Percentiles rank a stretch among this genome's conserved stretches.
These are phyloP conservation scores for Temnopleurus reevesii DNA, from an alignment of 53 echinoderm and acorn worm genomes.

Conservation along the genomic window DNA sequence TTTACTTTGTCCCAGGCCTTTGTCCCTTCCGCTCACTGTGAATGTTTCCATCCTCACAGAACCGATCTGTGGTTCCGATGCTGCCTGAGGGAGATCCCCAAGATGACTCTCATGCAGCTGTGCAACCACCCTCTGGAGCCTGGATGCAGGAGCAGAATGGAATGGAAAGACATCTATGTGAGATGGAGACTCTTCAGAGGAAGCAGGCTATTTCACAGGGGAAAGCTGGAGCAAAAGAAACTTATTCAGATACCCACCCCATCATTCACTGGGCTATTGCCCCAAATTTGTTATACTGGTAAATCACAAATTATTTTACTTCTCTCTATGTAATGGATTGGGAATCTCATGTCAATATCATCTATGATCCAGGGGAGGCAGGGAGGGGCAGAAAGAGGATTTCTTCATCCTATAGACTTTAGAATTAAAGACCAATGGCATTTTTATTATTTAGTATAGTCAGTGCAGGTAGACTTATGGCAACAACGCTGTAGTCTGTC, in stretches of 20 bases:
- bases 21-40: too few relatives aligned
- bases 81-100: constrained; percentile 10
- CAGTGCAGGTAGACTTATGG: too few relatives aligned
- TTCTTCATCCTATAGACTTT: too few relatives aligned
- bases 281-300: background rate
- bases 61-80: background rate
- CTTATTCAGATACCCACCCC: background rate
- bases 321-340: too few relatives aligned
- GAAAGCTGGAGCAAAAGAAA: background rate
- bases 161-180: constrained; percentile 34
- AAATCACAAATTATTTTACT: too few relatives aligned
- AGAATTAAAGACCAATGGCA: too few relatives aligned
- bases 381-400: too few relatives aligned
- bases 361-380: too few relatives aligned
- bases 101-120: constrained; percentile 12
- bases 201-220: background rate
- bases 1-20: too few relatives aligned
- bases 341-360: too few relatives aligned
- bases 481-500: too few relatives aligned
- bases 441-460: too few relatives aligned
- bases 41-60: background rate
- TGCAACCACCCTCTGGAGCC: constrained; percentile 8
- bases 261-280: background rate
- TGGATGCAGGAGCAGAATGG: background rate
- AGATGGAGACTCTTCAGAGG: constrained; percentile 3